Evolutionary conservation across 2,888 invertebrate species (phyloP), one percentile per base, ranked within the genome.

Genomic region (Lucinisca nassula): DNA sequence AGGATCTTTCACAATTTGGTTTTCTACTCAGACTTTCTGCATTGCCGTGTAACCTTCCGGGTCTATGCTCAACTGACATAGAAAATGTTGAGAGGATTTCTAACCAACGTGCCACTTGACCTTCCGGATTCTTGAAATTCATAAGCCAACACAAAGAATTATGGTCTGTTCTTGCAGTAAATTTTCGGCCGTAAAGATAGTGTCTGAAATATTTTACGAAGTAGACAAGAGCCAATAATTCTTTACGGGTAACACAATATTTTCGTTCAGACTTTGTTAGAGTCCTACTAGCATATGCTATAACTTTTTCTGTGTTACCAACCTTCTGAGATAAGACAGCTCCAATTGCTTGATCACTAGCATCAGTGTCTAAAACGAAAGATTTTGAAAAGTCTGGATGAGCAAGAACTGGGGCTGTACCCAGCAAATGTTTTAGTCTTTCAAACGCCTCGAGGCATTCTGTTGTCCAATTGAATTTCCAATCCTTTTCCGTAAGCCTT

Each of bases 351-450:
- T 30, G 37, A 24, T 76, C 75, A 40, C 90, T 90, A 3, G 92
- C 92, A 75, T 93, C 91, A 21, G 87, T 89, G 49, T 92, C 92
- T 24, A 92, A 38, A 0, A 92, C 80, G 76, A 90, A 91, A 21
- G 40, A 74, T 21, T 84, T 82, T 38, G 76, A 24, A n/a, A n/a
- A n/a, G 37, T 90, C 88, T 17, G 83, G 88, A 61, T 85, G 87
- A 1, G 79, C 87, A 24, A 91, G 67, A 4, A 89, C 78, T 51
- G 85, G 88, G n/a, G n/a, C n/a, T n/a, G n/a, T n/a, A n/a, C n/a
- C n/a, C n/a, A n/a, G n/a, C n/a, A n/a, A n/a, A n/a, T n/a, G n/a
- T n/a, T n/a, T n/a, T n/a, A n/a, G n/a, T n/a, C n/a, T n/a, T n/a
- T n/a, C n/a, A n/a, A n/a, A n/a, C n/a, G n/a, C n/a, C n/a, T n/a